Base-by-base conservation (phyloP, 2,797 vertebrate genomes). In the Anas georgica region DNA sequence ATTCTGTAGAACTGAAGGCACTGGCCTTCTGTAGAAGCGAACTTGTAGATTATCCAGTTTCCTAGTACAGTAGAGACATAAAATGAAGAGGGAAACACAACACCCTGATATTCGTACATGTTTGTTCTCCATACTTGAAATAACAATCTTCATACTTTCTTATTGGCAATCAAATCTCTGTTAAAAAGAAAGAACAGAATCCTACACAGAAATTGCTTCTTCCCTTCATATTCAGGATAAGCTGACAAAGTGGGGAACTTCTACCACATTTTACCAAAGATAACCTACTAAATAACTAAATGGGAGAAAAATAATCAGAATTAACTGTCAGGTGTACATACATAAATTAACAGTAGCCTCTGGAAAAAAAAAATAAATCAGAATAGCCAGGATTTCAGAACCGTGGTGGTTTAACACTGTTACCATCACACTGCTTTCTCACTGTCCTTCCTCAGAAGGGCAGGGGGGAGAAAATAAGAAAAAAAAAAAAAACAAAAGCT, bases 61-160 rank as follows among this genome's bases (percentile, higher is more conserved):
- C 28, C 17, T 58, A 39, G 23, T 2, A 29, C 21, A 76, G 86
- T 12, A 76, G 25, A n/a, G 7, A 26, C 17, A 9, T 13, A 55
- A 86, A 88, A 35, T 29, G 15, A 54, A 87, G 20, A 8, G 6
- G 41, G 4, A 83, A 73, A 15, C 2, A 52, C 11, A 86, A 82
- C 8, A 28, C 1, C 1, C 2, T 33, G 6, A 58, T n/a, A 52
- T 55, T 48, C 10, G 12, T 17, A 66, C 73, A 7, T 2, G 5
- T 6, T 35, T 67, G 12, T 4, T 56, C 33, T 58, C 64, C 39
- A 48, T 29, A 17, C 7, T 17, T 41, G 10, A 79, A 89, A 37
- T 28, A 72, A 33, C 4, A 5, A 17, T 46, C 6, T 56, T 63
- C 7, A 3, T 31, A 35, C 52, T 18, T 87, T 73, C 29, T 41